These are phyloP conservation scores for Scomber japonicus DNA, from an alignment of 2,113 vertebrate genomes.

Conservation along the genomic window DNA sequence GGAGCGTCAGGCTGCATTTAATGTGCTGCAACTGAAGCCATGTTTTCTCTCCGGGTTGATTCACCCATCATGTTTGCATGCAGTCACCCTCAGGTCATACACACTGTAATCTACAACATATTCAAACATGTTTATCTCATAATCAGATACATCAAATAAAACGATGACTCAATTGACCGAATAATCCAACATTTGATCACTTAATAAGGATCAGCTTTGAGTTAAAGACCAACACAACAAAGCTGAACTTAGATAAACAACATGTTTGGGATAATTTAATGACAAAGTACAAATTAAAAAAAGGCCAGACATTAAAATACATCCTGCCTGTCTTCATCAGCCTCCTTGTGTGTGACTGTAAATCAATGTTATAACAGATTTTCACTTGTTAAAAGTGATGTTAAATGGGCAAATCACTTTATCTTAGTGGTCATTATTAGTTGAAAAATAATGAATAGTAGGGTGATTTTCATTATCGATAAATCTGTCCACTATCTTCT, in stretches of 20 bases:
- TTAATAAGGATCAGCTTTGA: not conserved
- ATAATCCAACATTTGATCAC: not conserved
- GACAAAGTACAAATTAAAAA: not conserved
- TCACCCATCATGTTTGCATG: conserved; percentile 45
- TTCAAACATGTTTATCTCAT: not conserved
- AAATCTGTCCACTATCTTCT: too few species aligned
- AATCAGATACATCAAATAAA: not conserved
- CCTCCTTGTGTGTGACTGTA: not conserved
- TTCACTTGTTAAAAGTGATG: not conserved
- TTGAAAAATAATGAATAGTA: too few species aligned
- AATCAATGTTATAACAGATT: not conserved
- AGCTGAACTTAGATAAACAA: not conserved
- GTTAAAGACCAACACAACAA: not conserved
- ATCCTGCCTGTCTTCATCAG: not conserved
- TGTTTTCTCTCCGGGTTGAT: conserved; percentile 43
- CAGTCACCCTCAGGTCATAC: conserved; percentile 21
- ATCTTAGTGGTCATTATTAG: too few species aligned
- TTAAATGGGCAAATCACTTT: not conserved
- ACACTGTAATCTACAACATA: not conserved
- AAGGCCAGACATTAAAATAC: not conserved
- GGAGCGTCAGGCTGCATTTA: conserved; percentile 33
- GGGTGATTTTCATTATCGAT: too few species aligned
- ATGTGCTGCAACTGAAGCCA: conserved; percentile 49
- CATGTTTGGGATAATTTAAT: not conserved
- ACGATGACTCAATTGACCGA: not conserved